A percentile compares a stretch with the other conserved stretches of the same genome.
These are phyloP conservation scores for Rutpela maculata DNA, from an alignment of 2,888 invertebrate species.

Conservation along the genomic window DNA sequence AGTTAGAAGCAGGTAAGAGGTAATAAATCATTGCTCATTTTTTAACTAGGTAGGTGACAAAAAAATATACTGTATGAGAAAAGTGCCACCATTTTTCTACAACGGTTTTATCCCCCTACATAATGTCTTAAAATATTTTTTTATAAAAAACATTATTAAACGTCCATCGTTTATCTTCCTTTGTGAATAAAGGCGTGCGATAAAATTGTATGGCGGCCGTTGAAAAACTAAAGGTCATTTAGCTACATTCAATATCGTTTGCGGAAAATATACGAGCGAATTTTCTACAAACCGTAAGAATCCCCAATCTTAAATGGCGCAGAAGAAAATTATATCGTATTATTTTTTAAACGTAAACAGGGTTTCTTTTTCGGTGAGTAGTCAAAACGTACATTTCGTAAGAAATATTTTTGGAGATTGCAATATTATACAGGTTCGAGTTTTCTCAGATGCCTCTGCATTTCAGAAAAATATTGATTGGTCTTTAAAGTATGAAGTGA, in stretches of 20 bases:
- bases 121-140: conserved; percentile 14
- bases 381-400: neutral
- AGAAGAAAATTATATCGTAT: conserved; percentile 24
- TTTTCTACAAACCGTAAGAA: conserved; percentile 5
- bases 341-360: conserved; percentile 11
- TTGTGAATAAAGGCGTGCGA: conserved; percentile 14
- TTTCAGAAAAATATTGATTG: too few relatives aligned
- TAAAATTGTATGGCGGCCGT: conserved; percentile 16
- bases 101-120: neutral
- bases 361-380: neutral
- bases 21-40: conserved; percentile 2
- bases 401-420: neutral
- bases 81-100: neutral
- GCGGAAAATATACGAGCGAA: conserved; percentile 29
- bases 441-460: too few relatives aligned
- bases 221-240: conserved; percentile 36
- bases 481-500: too few relatives aligned
- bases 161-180: conserved; percentile 24
- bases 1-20: neutral
- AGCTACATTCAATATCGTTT: conserved; percentile 31
- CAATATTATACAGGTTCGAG: neutral
- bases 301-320: conserved; percentile 2
- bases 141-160: conserved; percentile 21
- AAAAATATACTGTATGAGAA: neutral
- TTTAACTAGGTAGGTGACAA: neutral